Evolutionary conservation across 2,888 invertebrate species (phyloP).

Genomic region (Diarsia brunnea): DNA sequence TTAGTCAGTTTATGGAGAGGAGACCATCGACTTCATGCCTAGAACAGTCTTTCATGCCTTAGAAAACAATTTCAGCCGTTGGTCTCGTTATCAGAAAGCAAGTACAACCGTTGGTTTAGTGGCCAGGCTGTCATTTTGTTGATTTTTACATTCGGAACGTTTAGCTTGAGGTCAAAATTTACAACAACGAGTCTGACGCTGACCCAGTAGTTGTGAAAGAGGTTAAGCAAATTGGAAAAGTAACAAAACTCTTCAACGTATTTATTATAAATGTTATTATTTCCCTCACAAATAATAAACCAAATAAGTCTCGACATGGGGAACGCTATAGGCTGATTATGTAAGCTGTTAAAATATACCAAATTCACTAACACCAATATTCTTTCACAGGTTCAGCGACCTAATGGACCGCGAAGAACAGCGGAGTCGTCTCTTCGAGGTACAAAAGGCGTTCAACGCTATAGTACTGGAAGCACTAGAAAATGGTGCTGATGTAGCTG

Average conservation of each 20-base stretch:
- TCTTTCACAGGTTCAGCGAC: conserved; percentile 81
- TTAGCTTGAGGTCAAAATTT: not conserved
- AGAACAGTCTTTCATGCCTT: not conserved
- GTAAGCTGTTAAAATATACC: not conserved
- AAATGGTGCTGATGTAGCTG: conserved; percentile 77
- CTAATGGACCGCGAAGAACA: conserved; percentile 84
- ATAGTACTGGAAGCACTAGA: conserved; percentile 81
- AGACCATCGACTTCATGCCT: not conserved
- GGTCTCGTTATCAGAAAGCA: too few relatives aligned
- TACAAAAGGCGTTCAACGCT: conserved; percentile 86
- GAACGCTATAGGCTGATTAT: not conserved
- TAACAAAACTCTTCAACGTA: not conserved
- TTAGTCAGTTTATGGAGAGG: not conserved
- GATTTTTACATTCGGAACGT: not conserved
- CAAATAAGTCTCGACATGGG: too few relatives aligned
- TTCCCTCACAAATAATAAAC: not conserved
- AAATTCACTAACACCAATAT: not conserved
- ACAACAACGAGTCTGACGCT: not conserved
- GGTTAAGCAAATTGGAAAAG: not conserved
- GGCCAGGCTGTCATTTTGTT: not conserved
- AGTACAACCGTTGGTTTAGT: not conserved
- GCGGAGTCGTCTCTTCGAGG: conserved; percentile 81
- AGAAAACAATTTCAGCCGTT: not conserved
- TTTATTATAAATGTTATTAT: not conserved
- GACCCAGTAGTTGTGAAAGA: not conserved